Base-by-base conservation (phyloP, 2,113 vertebrate genomes). In the Rhabdornis inornatus region DNA sequence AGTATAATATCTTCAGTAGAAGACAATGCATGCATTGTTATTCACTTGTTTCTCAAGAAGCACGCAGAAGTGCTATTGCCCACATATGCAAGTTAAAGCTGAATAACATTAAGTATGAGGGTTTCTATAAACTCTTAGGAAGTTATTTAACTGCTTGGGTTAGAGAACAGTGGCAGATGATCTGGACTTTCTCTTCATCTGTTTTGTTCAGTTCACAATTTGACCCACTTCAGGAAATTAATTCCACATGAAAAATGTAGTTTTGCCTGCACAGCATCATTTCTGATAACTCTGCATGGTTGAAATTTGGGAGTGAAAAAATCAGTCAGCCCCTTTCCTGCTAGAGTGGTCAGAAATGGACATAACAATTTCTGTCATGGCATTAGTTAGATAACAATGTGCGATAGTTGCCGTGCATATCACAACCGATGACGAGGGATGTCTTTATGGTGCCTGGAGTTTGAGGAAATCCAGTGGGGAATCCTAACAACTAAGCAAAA, bases 321-420 rank as follows among this genome's bases (percentile, higher is more conserved):
- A 47, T 4, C n/a, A 57, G 14, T 53, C 31, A 63, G 6, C 9
- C 57, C 10, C 21, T 59, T 53, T 87, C 33, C 52, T 63, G 14
- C 15, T 61, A 4, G 4, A 55, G 17, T 56, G 22, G 12, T 76
- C 31, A 61, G 28, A 75, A 66, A n/a, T 13, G 15, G 24, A 28
- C 15, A 15, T 13, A 79, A 45, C 13, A 40, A 40, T 39, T 18
- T 25, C 21, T 40, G 21, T 24, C 21, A 33, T 33, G 28, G 23
- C 30, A 42, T 53, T 16, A 44, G 13, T 74, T 35, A 35, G 18
- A 22, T 17, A 57, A 57, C 7, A 20, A 11, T 15, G 27, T 31
- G 30, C 39, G 21, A 35, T 31, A 57, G 14, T 28, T 44, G 13
- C 0, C 1, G 13, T 35, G 37, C 17, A 1, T 65, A 24, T 45